Evolutionary conservation across 2,888 invertebrate species (phyloP).

Genomic region (Palloptera scutellata): DNA sequence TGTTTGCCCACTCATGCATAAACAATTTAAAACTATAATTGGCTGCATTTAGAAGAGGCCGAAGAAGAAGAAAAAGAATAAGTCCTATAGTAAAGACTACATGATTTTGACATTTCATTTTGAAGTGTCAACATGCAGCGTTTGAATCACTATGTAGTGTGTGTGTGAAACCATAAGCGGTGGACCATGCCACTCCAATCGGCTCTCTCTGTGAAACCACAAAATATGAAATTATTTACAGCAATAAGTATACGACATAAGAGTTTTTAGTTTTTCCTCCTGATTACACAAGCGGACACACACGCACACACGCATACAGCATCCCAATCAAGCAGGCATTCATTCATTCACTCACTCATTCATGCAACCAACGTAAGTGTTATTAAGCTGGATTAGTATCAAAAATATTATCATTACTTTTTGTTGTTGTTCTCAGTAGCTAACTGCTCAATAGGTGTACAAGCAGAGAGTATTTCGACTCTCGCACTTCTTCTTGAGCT

Average conservation of each 20-base stretch:
- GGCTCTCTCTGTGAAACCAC: slow-evolving; percentile 2
- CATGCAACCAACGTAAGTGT: background rate
- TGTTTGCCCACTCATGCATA: slow-evolving; percentile 18
- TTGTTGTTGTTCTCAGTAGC: background rate
- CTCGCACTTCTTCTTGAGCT: too few relatives aligned
- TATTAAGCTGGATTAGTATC: slow-evolving; percentile 6
- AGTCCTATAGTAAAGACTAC: background rate
- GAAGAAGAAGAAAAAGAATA: background rate
- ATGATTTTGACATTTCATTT: slow-evolving; percentile 17
- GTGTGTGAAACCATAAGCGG: too few relatives aligned
- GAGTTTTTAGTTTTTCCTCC: slow-evolving; percentile 17
- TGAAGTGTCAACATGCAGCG: slow-evolving; percentile 25
- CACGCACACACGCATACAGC: background rate
- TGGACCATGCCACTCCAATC: too few relatives aligned
- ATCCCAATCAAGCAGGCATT: too few relatives aligned
- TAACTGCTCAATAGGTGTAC: background rate
- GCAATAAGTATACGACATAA: slow-evolving; percentile 18
- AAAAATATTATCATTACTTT: slow-evolving; percentile 15
- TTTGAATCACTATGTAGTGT: slow-evolving; percentile 7
- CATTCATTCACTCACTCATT: too few relatives aligned
- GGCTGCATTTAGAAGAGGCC: slow-evolving; percentile 20
- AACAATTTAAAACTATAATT: slow-evolving; percentile 26
- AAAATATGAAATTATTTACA: slow-evolving; percentile 25
- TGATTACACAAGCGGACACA: slow-evolving; percentile 19
- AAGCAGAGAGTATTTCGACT: background rate